Evolutionary conservation across 2,888 invertebrate species (phyloP), one percentile per base, ranked within the genome.

Genomic region (Mystacides longicornis): DNA sequence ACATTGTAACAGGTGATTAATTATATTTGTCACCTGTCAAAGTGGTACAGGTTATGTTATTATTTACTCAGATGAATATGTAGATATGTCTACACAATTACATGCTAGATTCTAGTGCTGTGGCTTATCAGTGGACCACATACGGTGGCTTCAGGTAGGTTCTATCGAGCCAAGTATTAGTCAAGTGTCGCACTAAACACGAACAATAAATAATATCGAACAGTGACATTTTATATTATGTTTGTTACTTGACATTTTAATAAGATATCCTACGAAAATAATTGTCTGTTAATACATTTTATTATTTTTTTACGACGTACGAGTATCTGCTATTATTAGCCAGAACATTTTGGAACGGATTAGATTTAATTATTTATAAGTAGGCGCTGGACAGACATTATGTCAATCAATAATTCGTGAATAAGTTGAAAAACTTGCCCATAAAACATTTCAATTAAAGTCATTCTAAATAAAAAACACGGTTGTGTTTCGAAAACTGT

Each of bases 41-140:
- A 9, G 7, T 18, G 5, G 43, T n/a, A 43, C 16, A 23, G 48
- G 48, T 23, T 23, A 3, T 16, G 48, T 48, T 5, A 5, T 5
- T 21, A 23, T 23, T 3, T 37, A 37, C 14, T 37, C 37, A 7
- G 14, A 16, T 37, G 16, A 14, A 37, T 37, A 37, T n/a, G 14
- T 37, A 3, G n/a, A 7, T 14, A 3, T 37, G 4, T 37, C 14
- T 37, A 37, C 3, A 27, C 11, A 37, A 37, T 16, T 37, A 37
- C 7, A 37, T 37, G 27, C 7, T n/a, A n/a, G n/a, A n/a, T n/a
- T n/a, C 5, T 27, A 27, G 11, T 37, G 16, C 16, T 37, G 37
- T 3, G 14, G 3, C 14, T 37, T 37, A 37, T 37, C 37, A 37
- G 37, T 3, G 54, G 60, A 60, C 58, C 60, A 60, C 60, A 60